Percentiles rank a stretch among this genome's conserved stretches.
These are phyloP conservation scores for Ailurus styani DNA, from an alignment of 2,113 vertebrate species.

Conservation along the genomic window DNA sequence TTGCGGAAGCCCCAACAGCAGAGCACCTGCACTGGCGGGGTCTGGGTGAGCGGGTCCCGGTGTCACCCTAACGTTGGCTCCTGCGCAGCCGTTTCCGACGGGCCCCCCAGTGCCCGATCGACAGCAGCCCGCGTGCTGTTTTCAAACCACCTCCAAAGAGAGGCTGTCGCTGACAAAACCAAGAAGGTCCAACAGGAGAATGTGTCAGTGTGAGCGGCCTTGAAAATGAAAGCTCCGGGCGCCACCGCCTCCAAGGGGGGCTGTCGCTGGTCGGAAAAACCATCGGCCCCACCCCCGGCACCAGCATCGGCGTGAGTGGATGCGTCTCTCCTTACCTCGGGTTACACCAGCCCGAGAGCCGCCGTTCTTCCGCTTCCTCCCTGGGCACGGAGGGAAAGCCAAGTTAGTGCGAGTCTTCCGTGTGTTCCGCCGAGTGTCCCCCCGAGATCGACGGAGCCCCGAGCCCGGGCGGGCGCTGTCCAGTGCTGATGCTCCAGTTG, in stretches of 20 bases:
- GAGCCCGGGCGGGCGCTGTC: fast-evolving
- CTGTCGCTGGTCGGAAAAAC: fast-evolving
- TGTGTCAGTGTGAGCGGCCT: fast-evolving
- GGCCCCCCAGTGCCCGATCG: not conserved
- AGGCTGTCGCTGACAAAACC: not conserved
- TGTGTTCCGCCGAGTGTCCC: too few species aligned
- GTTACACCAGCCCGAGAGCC: slow-evolving; percentile 12
- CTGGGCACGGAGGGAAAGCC: not conserved
- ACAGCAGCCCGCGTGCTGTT: fast-evolving
- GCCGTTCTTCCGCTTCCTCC: not conserved
- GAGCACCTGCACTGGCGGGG: too few species aligned
- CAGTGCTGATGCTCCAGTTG: fast-evolving
- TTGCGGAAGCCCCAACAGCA: not conserved
- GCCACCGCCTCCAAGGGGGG: not conserved
- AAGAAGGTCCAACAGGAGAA: not conserved
- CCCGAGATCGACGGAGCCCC: fast-evolving
- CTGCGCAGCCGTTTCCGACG: too few species aligned
- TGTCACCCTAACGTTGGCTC: too few species aligned
- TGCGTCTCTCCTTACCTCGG: not conserved
- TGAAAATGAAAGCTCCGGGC: too few species aligned
- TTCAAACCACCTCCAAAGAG: not conserved
- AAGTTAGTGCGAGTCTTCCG: fast-evolving
- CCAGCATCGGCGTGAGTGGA: fast-evolving
- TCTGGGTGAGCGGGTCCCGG: too few species aligned
- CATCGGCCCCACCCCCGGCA: not conserved